These are phyloP conservation scores for Sciurus niger DNA, from an alignment of 2,113 vertebrate species.

Conservation along the genomic window DNA sequence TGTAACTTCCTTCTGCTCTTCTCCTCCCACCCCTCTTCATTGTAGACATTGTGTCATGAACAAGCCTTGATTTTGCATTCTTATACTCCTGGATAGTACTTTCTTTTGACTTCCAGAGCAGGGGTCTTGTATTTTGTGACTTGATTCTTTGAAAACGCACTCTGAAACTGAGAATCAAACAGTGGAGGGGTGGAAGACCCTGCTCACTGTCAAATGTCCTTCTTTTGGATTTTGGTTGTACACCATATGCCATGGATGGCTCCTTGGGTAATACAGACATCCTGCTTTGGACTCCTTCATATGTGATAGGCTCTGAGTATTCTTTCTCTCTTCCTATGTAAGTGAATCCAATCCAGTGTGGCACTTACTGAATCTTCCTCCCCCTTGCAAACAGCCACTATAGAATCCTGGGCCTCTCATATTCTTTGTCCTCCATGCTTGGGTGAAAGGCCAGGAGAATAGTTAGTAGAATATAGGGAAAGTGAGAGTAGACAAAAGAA, in stretches of 20 bases:
- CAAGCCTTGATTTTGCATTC: background rate
- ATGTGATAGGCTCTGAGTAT: background rate
- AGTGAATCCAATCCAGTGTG: background rate
- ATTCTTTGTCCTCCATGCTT: conserved; percentile 18
- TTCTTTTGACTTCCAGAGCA: background rate
- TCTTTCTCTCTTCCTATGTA: background rate
- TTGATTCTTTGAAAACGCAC: background rate
- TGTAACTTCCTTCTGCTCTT: background rate
- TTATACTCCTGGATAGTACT: background rate
- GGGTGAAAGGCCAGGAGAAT: background rate
- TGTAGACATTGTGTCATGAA: too few relatives aligned
- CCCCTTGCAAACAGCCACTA: background rate
- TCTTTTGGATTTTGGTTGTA: background rate
- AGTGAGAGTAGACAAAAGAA: background rate
- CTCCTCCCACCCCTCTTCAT: too few relatives aligned
- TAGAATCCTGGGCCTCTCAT: background rate
- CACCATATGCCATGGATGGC: background rate
- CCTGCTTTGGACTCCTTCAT: background rate
- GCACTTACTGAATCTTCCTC: conserved; percentile 48
- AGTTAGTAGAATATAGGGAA: background rate
- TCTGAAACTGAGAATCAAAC: background rate
- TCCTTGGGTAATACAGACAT: background rate
- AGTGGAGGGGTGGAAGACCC: background rate
- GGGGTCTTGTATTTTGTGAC: background rate
- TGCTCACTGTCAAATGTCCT: background rate